Base-by-base conservation (phyloP, 2,888 invertebrate species). In the Falcaria lacertinaria region DNA sequence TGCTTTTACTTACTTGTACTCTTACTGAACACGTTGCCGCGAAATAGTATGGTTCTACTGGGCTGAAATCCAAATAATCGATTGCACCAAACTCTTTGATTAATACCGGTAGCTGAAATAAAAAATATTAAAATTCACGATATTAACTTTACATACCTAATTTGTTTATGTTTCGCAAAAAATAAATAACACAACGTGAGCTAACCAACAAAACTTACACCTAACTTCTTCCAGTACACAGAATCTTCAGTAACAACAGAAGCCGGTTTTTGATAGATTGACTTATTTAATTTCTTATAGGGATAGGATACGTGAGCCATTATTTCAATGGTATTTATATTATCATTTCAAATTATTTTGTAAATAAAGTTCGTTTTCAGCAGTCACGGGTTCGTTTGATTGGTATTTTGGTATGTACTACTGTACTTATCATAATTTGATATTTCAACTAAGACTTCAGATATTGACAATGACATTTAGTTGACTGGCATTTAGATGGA, bases 1-100 rank as follows among this genome's bases (percentile, higher is more conserved):
- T n/a, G n/a, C n/a, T 19, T 16, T 22, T 33, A 47, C 47, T 69
- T 69, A 89, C 90, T 87, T 92, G 94, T 56, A 98, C 95, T 71
- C 96, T 91, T 0, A 96, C 95, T 0, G 98, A 97, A 72, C 96
- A 97, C 42, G 98, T 97, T 14, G 97, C 95, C 5, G 97, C 98
- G 87, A 98, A 96, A 74, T 96, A 94, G 85, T 96, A 92, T 0
- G 98, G 98, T 67, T 96, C 94, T 7, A 94, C 91, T 0, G 97
- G 96, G 48, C 96, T 95, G 71, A 98, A 97, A 74, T 97, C 95
- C 34, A 98, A 92, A 68, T 96, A 94, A 70, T 97, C 97, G 42
- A 99, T 95, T 0, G 96, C 94, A 15, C 97, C 97, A 80, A 95
- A 97, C 80, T 98, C 98, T 79, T 98, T 98, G 0, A 97, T 92